Conservation (phyloP, 1,140 invertebrate species). For the Monomorium pharaonis region DNA sequence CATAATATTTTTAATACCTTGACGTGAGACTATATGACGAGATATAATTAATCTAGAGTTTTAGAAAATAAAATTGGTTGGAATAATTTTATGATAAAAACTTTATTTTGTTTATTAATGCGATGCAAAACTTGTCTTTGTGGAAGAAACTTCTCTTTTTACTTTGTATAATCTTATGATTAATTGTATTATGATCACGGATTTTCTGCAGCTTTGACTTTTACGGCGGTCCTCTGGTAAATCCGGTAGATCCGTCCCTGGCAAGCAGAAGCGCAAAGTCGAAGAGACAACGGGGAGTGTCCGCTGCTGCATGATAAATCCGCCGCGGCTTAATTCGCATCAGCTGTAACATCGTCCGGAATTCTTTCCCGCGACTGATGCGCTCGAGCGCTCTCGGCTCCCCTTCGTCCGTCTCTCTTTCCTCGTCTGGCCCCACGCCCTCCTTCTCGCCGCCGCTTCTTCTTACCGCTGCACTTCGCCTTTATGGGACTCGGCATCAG, state of each 20-base stretch:
- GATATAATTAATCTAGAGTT: not conserved
- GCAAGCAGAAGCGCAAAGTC: constrained; percentile 42
- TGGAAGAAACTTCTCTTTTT: not conserved
- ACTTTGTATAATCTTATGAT: not conserved
- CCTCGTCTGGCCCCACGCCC: not conserved
- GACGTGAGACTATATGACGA: not conserved
- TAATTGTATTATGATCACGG: not conserved
- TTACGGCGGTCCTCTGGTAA: not conserved
- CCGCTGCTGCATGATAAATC: constrained; percentile 72
- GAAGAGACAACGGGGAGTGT: constrained; percentile 66
- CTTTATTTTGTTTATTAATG: not conserved
- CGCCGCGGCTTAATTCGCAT: constrained; percentile 74
- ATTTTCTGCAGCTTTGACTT: not conserved
- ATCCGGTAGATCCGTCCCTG: constrained; percentile 26
- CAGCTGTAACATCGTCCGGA: constrained; percentile 60
- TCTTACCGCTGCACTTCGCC: constrained; percentile 35
- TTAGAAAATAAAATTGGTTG: not conserved
- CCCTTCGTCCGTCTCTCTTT: constrained; percentile 38
- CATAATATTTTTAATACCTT: not conserved
- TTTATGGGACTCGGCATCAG: constrained; percentile 61
- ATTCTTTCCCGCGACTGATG: constrained; percentile 60
- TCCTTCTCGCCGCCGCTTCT: constrained; percentile 6
- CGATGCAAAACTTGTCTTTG: too few species aligned
- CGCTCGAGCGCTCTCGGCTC: constrained; percentile 55
- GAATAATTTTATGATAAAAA: not conserved